A percentile compares a stretch with the other conserved stretches of the same genome.
Conservation (phyloP, 92 coral and sea anemone species). For the Desmophyllum pertusum region DNA sequence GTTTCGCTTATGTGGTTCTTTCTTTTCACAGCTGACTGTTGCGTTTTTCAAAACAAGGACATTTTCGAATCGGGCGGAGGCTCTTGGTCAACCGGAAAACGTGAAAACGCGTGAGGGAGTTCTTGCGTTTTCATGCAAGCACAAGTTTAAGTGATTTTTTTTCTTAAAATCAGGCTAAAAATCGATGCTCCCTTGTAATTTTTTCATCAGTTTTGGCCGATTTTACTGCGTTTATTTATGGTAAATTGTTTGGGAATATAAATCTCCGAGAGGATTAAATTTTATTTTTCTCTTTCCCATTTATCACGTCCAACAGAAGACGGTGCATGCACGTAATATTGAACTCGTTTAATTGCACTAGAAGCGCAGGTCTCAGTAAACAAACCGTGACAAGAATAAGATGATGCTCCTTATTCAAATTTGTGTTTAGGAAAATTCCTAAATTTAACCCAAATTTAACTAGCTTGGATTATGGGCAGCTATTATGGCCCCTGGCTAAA, state of each 20-base stretch:
- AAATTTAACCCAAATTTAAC: conserved; percentile 8
- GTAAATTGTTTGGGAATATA: neutral
- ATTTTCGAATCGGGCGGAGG: conserved; percentile 17
- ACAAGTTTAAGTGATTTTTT: no score
- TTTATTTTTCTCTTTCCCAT: neutral
- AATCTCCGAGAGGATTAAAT: neutral
- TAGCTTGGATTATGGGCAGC: conserved; percentile 14
- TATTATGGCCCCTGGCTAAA: neutral
- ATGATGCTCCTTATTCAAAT: neutral
- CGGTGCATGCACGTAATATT: neutral
- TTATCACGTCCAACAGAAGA: neutral
- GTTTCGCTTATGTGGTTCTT: conserved; percentile 43
- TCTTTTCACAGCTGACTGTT: conserved; percentile 27
- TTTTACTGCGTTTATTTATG: neutral
- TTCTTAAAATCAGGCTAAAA: neutral
- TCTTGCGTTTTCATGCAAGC: neutral
- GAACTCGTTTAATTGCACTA: neutral
- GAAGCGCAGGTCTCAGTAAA: neutral
- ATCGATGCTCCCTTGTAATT: neutral
- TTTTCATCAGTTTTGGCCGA: neutral
- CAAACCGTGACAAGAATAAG: neutral
- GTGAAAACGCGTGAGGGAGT: neutral
- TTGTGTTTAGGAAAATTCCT: conserved; percentile 10
- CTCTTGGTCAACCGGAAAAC: neutral
- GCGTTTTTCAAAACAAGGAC: conserved; percentile 40